Conservation (phyloP, 1,140 invertebrate genomes). For the Listronotus oregonensis region DNA sequence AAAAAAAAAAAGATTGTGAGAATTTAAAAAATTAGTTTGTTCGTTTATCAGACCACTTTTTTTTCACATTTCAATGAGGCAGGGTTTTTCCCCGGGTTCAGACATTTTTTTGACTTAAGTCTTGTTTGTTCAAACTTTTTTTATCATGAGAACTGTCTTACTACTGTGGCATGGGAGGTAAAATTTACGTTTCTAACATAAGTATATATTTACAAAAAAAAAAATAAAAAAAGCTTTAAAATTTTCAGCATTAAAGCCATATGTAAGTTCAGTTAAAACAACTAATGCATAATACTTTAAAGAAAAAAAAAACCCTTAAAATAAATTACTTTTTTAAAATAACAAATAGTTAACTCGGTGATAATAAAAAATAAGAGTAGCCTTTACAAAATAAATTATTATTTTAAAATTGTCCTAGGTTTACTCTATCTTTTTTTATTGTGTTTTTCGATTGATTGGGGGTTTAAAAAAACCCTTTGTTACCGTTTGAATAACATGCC, state of each 20-base stretch:
- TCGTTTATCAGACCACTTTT: no score
- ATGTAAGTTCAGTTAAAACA: neutral
- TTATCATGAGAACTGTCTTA: no score
- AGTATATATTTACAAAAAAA: no score
- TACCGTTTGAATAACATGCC: slow-evolving; percentile 69
- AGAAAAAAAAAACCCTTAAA: slow-evolving; percentile 4
- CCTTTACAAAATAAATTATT: slow-evolving; percentile 25
- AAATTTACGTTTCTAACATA: slow-evolving; percentile 21
- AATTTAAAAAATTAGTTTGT: no score
- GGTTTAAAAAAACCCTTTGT: slow-evolving; percentile 68
- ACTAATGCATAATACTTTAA: neutral
- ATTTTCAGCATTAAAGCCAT: no score
- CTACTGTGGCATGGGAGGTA: slow-evolving; percentile 19
- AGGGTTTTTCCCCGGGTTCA: no score
- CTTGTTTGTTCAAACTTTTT: no score
- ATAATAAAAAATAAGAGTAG: no score
- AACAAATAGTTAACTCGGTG: neutral
- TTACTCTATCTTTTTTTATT: slow-evolving; percentile 44
- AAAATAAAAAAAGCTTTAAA: no score
- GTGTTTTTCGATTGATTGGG: slow-evolving; percentile 59
- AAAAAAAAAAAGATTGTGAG: no score
- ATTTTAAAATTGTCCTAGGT: slow-evolving; percentile 23
- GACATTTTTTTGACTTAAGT: no score
- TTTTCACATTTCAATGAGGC: no score
- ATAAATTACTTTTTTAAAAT: slow-evolving; percentile 17